These are phyloP conservation scores for Ericerus pela DNA, from an alignment of 1,140 invertebrate species.

Conservation along the genomic window DNA sequence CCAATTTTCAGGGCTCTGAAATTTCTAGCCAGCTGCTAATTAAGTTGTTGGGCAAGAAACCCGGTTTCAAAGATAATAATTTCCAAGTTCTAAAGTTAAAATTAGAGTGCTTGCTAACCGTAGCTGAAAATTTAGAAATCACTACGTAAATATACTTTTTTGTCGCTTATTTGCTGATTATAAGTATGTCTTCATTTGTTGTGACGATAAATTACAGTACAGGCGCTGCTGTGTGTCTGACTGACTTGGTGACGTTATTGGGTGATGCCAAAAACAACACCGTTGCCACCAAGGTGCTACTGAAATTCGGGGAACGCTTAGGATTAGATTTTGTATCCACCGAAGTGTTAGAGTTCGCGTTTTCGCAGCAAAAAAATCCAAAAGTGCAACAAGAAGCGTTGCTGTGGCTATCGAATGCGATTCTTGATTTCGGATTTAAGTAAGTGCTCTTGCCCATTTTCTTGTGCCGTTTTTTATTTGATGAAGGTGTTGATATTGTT, in stretches of 20 bases:
- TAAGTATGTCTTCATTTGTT: background rate
- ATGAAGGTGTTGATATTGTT: too few species aligned
- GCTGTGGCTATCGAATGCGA: conserved; percentile 56
- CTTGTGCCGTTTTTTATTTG: background rate
- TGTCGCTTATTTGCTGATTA: background rate
- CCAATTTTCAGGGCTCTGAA: conserved; percentile 42
- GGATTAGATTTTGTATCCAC: conserved; percentile 57
- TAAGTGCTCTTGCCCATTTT: conserved; percentile 33
- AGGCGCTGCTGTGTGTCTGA: conserved; percentile 56
- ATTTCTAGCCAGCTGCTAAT: conserved; percentile 60
- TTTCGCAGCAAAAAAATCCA: conserved; percentile 71
- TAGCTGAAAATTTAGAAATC: conserved; percentile 59
- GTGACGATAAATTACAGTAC: conserved; percentile 33
- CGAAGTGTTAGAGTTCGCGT: conserved; percentile 54
- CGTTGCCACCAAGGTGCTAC: conserved; percentile 52
- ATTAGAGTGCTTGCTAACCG: conserved; percentile 57
- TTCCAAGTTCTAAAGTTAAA: conserved; percentile 79
- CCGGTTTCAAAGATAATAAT: conserved; percentile 83
- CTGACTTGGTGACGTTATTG: conserved; percentile 70
- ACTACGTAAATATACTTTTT: conserved; percentile 35
- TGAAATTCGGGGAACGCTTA: conserved; percentile 58
- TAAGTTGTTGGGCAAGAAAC: conserved; percentile 61
- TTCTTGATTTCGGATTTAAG: conserved; percentile 72
- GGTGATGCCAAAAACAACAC: conserved; percentile 66
- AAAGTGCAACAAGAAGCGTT: conserved; percentile 77